Evolutionary conservation across 2,888 invertebrate genomes (phyloP), one percentile per base, ranked within the genome.

Genomic region (Trissolcus brochymenae): DNA sequence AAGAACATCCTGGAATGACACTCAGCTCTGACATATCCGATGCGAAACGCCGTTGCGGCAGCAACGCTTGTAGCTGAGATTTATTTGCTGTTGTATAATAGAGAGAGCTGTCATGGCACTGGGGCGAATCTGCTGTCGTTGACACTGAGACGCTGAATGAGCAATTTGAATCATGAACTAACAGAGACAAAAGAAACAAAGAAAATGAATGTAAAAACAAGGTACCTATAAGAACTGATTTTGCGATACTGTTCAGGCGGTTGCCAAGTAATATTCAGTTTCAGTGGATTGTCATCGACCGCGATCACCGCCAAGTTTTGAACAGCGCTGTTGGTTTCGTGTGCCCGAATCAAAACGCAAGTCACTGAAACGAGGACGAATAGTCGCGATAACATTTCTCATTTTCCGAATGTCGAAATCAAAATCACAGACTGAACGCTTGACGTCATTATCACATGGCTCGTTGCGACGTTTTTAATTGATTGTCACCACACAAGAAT

Each of bases 181-280:
- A n/a, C n/a, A n/a, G n/a, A n/a, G n/a, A n/a, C n/a, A n/a, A n/a
- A n/a, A n/a, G n/a, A n/a, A n/a, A n/a, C n/a, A n/a, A n/a, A n/a
- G n/a, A n/a, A n/a, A n/a, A n/a, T n/a, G n/a, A n/a, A n/a, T n/a
- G n/a, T n/a, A n/a, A n/a, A n/a, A n/a, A 16, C 1, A 46, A 16
- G n/a, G 14, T 67, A 87, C 87, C 87, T 87, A 64, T 87, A 87
- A 1, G 84, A 87, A 16, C 80, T 80, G 25, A 84, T 86, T 57
- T 67, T 77, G 49, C 67, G 79, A 2, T 43, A 46, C 11, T 29
- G 71, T 1, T 72, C 59, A 4, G 85, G 82, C 35, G 84, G 81
- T 7, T 78, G 51, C 87, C 87, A 87, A 4, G 87, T 84, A 56
- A 87, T 73, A 59, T 87, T 77, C 17, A 77, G 49, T 55, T 73